phyloP scores from a whole-genome alignment of 2,797 vertebrate genomes.

The Masticophis lateralis region DNA sequence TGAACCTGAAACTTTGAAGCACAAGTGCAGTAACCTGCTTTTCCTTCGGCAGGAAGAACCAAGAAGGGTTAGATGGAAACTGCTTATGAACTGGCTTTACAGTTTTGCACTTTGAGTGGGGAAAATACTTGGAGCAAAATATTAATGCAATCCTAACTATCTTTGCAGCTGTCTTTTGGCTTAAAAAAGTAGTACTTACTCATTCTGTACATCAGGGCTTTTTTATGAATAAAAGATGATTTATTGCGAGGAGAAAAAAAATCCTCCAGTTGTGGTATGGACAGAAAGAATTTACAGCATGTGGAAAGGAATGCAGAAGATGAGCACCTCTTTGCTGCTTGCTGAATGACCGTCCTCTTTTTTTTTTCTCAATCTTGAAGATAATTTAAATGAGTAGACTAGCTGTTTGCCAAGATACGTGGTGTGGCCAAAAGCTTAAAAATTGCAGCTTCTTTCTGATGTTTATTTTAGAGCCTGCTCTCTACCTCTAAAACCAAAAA shows the following conservation, averaged over 20 bases:
- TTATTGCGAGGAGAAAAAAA: slow-evolving; percentile 61
- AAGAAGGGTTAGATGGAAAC: slow-evolving; percentile 35
- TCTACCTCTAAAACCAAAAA: slow-evolving; percentile 71
- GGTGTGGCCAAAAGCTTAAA: slow-evolving; percentile 70
- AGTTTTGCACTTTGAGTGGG: slow-evolving; percentile 67
- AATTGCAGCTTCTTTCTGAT: slow-evolving; percentile 57
- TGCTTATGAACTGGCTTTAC: slow-evolving; percentile 29
- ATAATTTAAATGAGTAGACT: slow-evolving; percentile 65
- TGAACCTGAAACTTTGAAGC: slow-evolving; percentile 69
- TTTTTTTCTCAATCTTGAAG: slow-evolving; percentile 58
- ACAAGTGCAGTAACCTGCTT: slow-evolving; percentile 66
- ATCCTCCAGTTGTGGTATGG: slow-evolving; percentile 60
- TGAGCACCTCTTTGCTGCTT: slow-evolving; percentile 59
- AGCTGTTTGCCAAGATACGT: slow-evolving; percentile 72
- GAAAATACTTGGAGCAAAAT: slow-evolving; percentile 66
- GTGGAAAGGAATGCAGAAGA: slow-evolving; percentile 57
- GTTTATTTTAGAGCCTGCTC: slow-evolving; percentile 61
- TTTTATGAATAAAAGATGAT: slow-evolving; percentile 56
- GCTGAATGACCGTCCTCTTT: slow-evolving; percentile 31
- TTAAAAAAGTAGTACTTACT: slow-evolving; percentile 61
- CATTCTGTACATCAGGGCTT: slow-evolving; percentile 62
- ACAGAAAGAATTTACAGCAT: slow-evolving; percentile 50
- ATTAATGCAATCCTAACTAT: slow-evolving; percentile 63
- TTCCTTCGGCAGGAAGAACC: slow-evolving; percentile 49
- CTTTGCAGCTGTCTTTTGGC: slow-evolving; percentile 55